phyloP scores from a whole-genome alignment of 1,140 invertebrate species.

The Euglossa dilemma region DNA sequence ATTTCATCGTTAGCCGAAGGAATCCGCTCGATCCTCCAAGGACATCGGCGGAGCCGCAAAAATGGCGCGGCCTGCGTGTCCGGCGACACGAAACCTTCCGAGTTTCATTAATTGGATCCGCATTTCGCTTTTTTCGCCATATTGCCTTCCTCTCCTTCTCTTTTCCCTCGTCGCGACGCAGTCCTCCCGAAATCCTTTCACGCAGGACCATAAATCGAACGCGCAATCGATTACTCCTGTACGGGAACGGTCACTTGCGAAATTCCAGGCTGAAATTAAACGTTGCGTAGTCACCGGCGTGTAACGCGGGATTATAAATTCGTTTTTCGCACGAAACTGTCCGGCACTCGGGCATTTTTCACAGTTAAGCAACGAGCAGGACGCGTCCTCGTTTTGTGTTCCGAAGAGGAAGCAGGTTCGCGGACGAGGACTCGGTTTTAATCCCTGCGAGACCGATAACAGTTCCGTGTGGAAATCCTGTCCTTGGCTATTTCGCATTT shows the following conservation, averaged over 20 bases:
- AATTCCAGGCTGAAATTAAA: background rate
- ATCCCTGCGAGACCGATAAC: too few relatives aligned
- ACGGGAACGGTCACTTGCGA: background rate
- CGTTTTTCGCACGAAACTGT: background rate
- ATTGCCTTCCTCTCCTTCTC: background rate
- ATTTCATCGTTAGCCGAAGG: constrained; percentile 42
- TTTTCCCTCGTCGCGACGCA: background rate
- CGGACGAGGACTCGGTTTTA: too few relatives aligned
- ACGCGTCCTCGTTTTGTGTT: too few relatives aligned
- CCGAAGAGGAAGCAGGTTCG: too few relatives aligned
- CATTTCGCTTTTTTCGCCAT: background rate
- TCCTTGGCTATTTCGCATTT: too few relatives aligned
- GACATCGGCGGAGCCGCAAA: background rate
- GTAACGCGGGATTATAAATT: background rate
- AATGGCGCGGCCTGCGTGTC: background rate
- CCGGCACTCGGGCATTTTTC: too few relatives aligned
- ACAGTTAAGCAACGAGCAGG: too few relatives aligned
- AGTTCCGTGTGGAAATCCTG: too few relatives aligned
- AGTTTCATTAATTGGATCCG: background rate
- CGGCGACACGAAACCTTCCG: background rate
- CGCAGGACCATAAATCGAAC: background rate
- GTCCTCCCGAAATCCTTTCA: background rate
- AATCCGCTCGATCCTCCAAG: background rate
- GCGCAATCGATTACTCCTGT: background rate
- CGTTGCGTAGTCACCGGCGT: background rate